Percentiles rank a stretch among this genome's conserved stretches.
Evolutionary conservation across 2,888 invertebrate species (phyloP).

Genomic region (Eurytoma californica): DNA sequence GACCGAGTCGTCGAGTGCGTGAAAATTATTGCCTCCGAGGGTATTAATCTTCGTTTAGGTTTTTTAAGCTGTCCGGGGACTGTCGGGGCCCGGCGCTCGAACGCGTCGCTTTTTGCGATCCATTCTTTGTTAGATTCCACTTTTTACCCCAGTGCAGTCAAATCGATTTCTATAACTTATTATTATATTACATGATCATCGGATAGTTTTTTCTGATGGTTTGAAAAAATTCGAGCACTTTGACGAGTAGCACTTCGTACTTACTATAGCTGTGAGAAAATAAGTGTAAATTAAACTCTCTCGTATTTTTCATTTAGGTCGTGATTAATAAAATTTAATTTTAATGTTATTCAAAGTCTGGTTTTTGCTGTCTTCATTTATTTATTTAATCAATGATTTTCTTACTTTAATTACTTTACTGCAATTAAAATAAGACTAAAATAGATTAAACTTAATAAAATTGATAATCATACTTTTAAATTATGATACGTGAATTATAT

Average conservation of each 20-base stretch:
- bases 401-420: too few species aligned
- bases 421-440: too few species aligned
- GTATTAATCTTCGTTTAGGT: slow-evolving; percentile 41
- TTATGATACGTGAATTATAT: too few species aligned
- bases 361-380: too few species aligned
- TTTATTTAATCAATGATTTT: too few species aligned
- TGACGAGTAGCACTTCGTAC: background rate
- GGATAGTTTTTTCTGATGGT: background rate
- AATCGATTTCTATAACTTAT: slow-evolving; percentile 29
- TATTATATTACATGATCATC: slow-evolving; percentile 2
- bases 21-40: slow-evolving; percentile 48
- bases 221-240: background rate
- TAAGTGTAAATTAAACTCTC: too few species aligned
- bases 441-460: too few species aligned
- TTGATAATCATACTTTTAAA: too few species aligned
- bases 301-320: too few species aligned
- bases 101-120: background rate
- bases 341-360: too few species aligned
- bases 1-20: slow-evolving; percentile 1
- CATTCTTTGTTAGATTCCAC: background rate
- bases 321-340: too few species aligned
- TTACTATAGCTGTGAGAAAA: slow-evolving; percentile 1
- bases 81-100: too few species aligned
- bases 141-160: slow-evolving; percentile 17
- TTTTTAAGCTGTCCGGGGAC: slow-evolving; percentile 20